Base-by-base conservation (phyloP, 2,888 invertebrate species). In the Ophion ventricosus region DNA sequence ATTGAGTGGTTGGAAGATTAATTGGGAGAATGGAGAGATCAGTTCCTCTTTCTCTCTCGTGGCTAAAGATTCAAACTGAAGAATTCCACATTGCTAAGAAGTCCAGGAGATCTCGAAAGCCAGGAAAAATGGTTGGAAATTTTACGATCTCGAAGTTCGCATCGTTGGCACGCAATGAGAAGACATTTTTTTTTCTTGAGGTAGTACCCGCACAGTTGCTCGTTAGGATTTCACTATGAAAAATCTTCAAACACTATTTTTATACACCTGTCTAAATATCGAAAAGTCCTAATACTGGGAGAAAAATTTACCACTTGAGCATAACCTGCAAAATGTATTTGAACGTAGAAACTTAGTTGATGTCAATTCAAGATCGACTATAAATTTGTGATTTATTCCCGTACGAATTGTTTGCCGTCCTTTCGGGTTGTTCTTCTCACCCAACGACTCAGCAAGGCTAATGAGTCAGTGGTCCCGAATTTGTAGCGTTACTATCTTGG, bases 1-100 rank as follows among this genome's bases (percentile, higher is more conserved):
- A 69, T 54, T n/a, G 26, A 29, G 26, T 67, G 43, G 14, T 70
- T 54, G 4, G 49, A 70, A 26, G 35, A 72, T 72, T 17, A 57
- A 72, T 72, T 29, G 20, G 1, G n/a, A 57, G 11, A 54, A 70
- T 26, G 20, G n/a, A 7, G n/a, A 0, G 10, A 56, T 70, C 23
- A 26, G 8, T 25, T 2, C 25, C 14, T 56, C 29, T 54, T 17
- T 29, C n/a, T 10, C 25, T 67, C 11, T 49, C 0, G 43, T 54
- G 26, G 8, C 14, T 49, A 14, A 43, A 10, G 11, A 56, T 56
- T 20, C 11, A 70, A 17, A 57, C 7, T 14, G n/a, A 57, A 72
- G 25, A 57, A 72, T 23, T 35, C 43, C 73, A 61, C 67, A 4
- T 23, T 40, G 49, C 17, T 17, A 17, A 17, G 49, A 49, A 49